Evolutionary conservation across 2,113 vertebrate genomes (phyloP), one percentile per base, ranked within the genome.

Genomic region (Athene noctua): DNA sequence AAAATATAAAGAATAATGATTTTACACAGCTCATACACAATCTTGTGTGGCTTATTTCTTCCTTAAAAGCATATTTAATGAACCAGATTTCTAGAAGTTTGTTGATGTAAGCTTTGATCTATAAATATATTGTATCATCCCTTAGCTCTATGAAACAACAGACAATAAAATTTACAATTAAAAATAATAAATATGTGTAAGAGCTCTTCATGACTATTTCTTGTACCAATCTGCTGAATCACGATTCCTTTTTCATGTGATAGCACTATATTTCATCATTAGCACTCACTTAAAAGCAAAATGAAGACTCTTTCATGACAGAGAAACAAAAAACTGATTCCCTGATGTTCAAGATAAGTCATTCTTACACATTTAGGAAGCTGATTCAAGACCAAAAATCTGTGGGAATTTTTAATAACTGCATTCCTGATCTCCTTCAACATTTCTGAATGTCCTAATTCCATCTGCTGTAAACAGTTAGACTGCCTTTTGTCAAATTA

Each of bases 121-220:
- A 70, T 85, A 47, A 83, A 47, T 47, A 49, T 80, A 92, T 95
- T 36, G 47, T 90, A 87, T 94, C 87, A 95, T 52, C 47, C 61
- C 80, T 15, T 63, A 93, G 20, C 5, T 25, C 16, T 74, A 32
- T 84, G 78, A 58, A 23, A 86, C 95, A 67, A 79, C 71, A 65
- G 23, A 92, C 14, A 95, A 32, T 36, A 90, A 87, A 92, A 75
- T 77, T 42, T 70, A 82, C 30, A 82, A 42, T 75, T 81, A 77
- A 47, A 36, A 82, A 77, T 47, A 85, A 77, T 58, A 66, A 96
- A 88, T 97, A 96, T 92, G 94, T 96, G 70, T 86, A 94, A 95
- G 74, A 66, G 94, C 30, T 66, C 36, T 93, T 73, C 18, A 59
- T 63, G 34, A 14, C 21, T 88, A 22, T 85, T 95, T 84, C 46